Evolutionary conservation across 2,797 vertebrate genomes (phyloP), one percentile per base, ranked within the genome.

Genomic region (Bovichtus variegatus): DNA sequence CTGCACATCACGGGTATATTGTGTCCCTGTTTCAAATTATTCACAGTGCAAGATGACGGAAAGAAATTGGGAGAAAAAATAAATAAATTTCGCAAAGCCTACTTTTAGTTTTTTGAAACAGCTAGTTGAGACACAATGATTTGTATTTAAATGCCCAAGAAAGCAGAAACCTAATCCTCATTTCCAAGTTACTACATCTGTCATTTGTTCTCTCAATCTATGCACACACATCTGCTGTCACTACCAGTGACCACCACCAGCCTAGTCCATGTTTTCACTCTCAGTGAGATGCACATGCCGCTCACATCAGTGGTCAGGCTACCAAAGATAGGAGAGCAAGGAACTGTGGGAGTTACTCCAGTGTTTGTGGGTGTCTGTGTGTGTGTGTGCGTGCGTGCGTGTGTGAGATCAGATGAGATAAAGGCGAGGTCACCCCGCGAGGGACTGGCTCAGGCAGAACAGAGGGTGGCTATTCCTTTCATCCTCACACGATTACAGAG

Each of bases 1-100:
- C 71, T 2, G 80, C 90, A 87, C 82, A 92, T 91, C 84, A 60
- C 82, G 90, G 89, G 87, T 89, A 89, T 91, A 90, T 89, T 90
- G 85, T 91, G 91, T 92, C 86, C 91, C 82, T 57, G 84, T 79
- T 86, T 87, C 15, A 60, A 74, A 81, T 87, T 85, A 84, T 89
- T 86, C 85, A 84, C 85, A 46, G 84, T 25, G 75, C 59, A 69
- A 67, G 61, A 80, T 74, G 81, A 80, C 46, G 55, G 72, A 38
- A 57, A 71, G 62, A 73, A 67, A 68, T 31, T 62, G 4, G 25
- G n/a, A 69, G 61, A 78, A n/a, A n/a, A 44, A 60, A 60, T 38
- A 1, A 50, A 58, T 62, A 65, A 18, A 41, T 60, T 73, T 73
- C 38, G 25, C 66, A 77, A 40, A 46, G 29, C n/a, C 21, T 16